Evolutionary conservation across 2,113 vertebrate species (phyloP), one percentile per base, ranked within the genome.

Genomic region (Salvelinus fontinalis): DNA sequence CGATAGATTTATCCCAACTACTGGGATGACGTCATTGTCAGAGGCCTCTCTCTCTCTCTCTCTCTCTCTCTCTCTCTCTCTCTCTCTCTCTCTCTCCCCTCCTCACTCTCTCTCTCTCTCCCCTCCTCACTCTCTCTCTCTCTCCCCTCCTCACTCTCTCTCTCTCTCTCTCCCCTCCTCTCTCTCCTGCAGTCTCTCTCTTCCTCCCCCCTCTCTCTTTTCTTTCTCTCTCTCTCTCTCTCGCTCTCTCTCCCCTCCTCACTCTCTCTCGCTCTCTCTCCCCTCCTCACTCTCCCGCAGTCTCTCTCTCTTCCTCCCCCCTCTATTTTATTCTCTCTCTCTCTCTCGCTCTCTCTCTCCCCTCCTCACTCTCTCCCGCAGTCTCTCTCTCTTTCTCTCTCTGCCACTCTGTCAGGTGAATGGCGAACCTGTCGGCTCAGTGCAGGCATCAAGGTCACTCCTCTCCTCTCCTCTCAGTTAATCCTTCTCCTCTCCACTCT

Each of bases 371-470:
- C 49, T 57, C 11, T 24, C 22, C n/a, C 22, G 7, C 1, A 2
- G 3, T 24, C 4, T 9, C 18, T 24, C n/a, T 22, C n/a, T 8
- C 13, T n/a, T 6, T 26, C 62, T 67, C 16, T 29, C 26, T 31
- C 24, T 29, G 26, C 65, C 65, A 29, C 26, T 29, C 64, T 67
- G 26, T 31, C 65, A 67, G 65, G 65, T 67, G 27, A 29, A 27
- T 27, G 27, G 22, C 12, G 11, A 20, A 18, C 66, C 64, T 48
- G n/a, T 13, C 11, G 39, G 66, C 49, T n/a, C 20, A 67, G 29
- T 9, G 48, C 27, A 62, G 51, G 67, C 24, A 57, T 57, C 68
- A 77, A 80, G 77, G 83, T 82, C 77, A 79, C 65, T 62, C 51
- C 65, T 62, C 49, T 62, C 49, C 49, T 51, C 48, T 51, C 49